phyloP scores from a whole-genome alignment of 2,888 invertebrate genomes.

The Gymnosoma rotundatum region DNA sequence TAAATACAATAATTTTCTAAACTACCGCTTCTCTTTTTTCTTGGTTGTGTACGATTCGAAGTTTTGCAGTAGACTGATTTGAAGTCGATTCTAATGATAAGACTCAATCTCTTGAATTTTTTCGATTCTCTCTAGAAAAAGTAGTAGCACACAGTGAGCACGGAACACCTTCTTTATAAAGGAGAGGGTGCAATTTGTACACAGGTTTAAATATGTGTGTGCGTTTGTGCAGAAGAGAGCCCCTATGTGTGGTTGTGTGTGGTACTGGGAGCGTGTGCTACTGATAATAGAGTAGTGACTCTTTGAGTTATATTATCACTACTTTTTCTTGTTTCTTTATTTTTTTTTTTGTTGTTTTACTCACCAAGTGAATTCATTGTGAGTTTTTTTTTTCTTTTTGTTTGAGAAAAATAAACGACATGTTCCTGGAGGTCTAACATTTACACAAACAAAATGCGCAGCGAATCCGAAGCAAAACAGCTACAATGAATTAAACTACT shows the following conservation, averaged over 20 bases:
- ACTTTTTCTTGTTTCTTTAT: conserved; percentile 18
- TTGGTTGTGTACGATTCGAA: conserved; percentile 77
- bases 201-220: conserved; percentile 12
- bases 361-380: conserved; percentile 62
- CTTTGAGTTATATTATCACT: conserved; percentile 67
- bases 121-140: conserved; percentile 70
- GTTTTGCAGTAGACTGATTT: conserved; percentile 79
- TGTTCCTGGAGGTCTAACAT: conserved; percentile 53
- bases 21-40: conserved; percentile 47
- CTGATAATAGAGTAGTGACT: conserved; percentile 69
- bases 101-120: conserved; percentile 78
- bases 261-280: conserved; percentile 43
- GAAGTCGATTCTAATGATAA: conserved; percentile 73
- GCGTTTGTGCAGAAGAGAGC: conserved; percentile 35
- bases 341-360: conserved; percentile 71
- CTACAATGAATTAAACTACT: conserved; percentile 13
- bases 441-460: conserved; percentile 13
- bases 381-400: conserved; percentile 55
- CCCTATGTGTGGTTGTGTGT: conserved; percentile 15
- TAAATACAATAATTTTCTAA: conserved; percentile 36
- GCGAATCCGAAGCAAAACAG: conserved; percentile 30
- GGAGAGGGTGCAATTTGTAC: conserved; percentile 49
- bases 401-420: conserved; percentile 63
- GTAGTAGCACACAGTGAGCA: conserved; percentile 65
- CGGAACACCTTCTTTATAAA: conserved; percentile 44